Base-by-base conservation (phyloP, 1,140 invertebrate species). In the Lucilia sericata region DNA sequence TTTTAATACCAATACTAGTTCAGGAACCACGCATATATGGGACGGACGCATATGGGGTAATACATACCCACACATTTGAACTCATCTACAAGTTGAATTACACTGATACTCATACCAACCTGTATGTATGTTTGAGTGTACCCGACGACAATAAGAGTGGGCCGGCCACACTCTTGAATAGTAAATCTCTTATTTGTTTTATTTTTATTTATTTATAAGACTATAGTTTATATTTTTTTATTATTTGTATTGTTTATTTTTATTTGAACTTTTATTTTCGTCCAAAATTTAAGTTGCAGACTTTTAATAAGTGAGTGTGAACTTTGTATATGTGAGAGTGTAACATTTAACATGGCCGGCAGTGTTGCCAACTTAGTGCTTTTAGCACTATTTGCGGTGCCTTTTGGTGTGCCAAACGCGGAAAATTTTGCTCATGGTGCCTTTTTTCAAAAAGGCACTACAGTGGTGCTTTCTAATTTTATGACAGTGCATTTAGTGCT, bases 161-260 rank as follows among this genome's bases (percentile, higher is more conserved):
- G 55, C 55, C 55, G 14, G 55, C 55, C 55, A 60, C 55, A 60
- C 55, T 60, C 55, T 60, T 60, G 55, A 60, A 14, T 60, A 60
- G 14, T n/a, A 60, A 60, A 60, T 60, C n/a, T 60, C 55, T 60
- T 60, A n/a, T 60, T 60, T 60, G n/a, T 60, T 60, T 60, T 60
- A 14, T 14, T 17, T 60, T 60, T 60, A 7, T 14, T 60, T 42
- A 42, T 42, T 42, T 42, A 42, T 42, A 42, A 3, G 10, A 42
- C 5, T 55, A 55, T 55, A 55, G 51, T 55, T 55, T 55, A 55
- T 55, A 55, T 42, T 42, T 8, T 8, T 42, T 1, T 55, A 42
- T 5, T 55, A 55, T 55, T 17, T 17, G 5, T 55, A 55, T 55
- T 55, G 51, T 55, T 55, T 55, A 55, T 70, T 70, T 70, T 70